Percentiles rank a stretch among this genome's conserved stretches.
Conservation (phyloP, 2,113 vertebrate species). For the Caloenas nicobarica region DNA sequence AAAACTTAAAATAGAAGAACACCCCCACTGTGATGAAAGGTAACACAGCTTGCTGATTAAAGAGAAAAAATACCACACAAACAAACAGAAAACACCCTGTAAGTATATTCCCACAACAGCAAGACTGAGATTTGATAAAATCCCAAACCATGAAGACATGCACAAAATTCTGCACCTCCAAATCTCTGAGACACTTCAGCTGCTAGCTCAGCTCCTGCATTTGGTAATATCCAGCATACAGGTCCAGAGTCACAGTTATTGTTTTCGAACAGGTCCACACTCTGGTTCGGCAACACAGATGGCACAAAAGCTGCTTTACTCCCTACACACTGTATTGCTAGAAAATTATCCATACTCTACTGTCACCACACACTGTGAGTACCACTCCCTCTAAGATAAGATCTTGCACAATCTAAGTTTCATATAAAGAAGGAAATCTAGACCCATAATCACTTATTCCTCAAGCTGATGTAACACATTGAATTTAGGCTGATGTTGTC, state of each 20-base stretch:
- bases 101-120: not conserved
- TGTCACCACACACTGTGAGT: not conserved
- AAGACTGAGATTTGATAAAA: not conserved
- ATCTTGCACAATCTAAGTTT: not conserved
- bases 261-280: not conserved
- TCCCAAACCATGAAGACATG: not conserved
- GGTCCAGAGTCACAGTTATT: not conserved
- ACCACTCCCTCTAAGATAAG: not conserved
- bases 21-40: not conserved
- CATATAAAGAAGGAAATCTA: not conserved
- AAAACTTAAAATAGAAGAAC: not conserved
- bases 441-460: not conserved
- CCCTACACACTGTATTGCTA: rapidly evolving
- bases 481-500: not conserved
- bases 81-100: not conserved
- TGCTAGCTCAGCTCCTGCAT: not conserved
- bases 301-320: not conserved
- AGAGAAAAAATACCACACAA: not conserved
- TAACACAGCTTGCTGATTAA: conserved; percentile 9
- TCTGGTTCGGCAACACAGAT: rapidly evolving
- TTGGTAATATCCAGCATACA: not conserved
- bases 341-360: not conserved
- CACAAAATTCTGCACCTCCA: not conserved
- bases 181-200: not conserved
- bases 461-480: not conserved